These are phyloP conservation scores for Nemotelus pantherinus DNA, from an alignment of 2,888 invertebrate genomes.

Conservation along the genomic window DNA sequence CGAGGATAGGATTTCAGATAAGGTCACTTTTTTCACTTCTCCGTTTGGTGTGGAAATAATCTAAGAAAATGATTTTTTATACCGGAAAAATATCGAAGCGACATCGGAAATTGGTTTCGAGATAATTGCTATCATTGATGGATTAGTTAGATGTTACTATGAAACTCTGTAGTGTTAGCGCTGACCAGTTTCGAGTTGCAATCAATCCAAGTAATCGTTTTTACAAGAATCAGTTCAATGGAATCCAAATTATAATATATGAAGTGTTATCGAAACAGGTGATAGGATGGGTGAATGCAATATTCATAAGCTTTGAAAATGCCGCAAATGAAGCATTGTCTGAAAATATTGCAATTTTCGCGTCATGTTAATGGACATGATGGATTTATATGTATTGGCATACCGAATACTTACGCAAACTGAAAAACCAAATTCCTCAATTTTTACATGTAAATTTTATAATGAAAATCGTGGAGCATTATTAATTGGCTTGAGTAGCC, in stretches of 20 bases:
- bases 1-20: slow-evolving; percentile 30
- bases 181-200: neutral
- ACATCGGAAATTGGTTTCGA: slow-evolving; percentile 42
- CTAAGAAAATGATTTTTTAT: slow-evolving; percentile 32
- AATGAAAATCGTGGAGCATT: too few species aligned
- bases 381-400: too few species aligned
- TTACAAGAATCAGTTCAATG: slow-evolving; percentile 31
- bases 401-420: too few species aligned
- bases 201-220: slow-evolving; percentile 25
- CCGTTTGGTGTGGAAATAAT: neutral
- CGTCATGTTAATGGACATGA: too few species aligned
- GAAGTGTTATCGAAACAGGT: slow-evolving; percentile 7
- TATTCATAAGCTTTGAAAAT: slow-evolving; percentile 20
- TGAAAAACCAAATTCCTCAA: too few species aligned
- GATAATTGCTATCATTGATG: slow-evolving; percentile 44
- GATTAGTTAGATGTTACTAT: slow-evolving; percentile 7
- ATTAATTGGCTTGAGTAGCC: too few species aligned
- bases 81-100: slow-evolving; percentile 37
- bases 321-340: too few species aligned
- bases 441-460: too few species aligned
- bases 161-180: slow-evolving; percentile 1
- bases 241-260: slow-evolving; percentile 28
- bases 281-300: slow-evolving; percentile 23
- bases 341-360: too few species aligned
- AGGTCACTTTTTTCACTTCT: slow-evolving; percentile 29